Base-by-base conservation (phyloP, 2,888 invertebrate genomes). In the Acanthosepion pharaonis region DNA sequence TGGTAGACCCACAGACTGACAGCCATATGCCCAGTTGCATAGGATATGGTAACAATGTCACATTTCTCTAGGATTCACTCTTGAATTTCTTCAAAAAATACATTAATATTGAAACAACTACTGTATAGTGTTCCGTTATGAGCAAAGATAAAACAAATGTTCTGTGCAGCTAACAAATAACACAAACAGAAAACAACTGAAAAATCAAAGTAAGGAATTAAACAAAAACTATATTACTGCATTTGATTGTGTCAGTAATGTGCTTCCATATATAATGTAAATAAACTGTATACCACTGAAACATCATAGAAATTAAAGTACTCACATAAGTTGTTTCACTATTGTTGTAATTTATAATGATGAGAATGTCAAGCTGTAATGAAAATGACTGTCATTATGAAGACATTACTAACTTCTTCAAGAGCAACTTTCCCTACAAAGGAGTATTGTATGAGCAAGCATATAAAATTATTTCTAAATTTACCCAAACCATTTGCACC, bases 231-330 rank as follows among this genome's bases (percentile, higher is more conserved):
- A 59, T 59, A 5, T 59, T 59, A 20, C 23, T 59, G 23, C 4
- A 23, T 23, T 78, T 78, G 78, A 78, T 78, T 78, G 78, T n/a
- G 0, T 9, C 78, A 78, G 15, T 78, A 78, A n/a, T 33, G 78
- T 78, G 78, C 78, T 78, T 33, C n/a, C 78, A 78, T 78, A 78
- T 18, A 78, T 78, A 78, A 9, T 59, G 59, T 59, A 59, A 78
- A 28, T 28, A 78, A 78, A 78, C 78, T 15, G 33, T 78, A 28
- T 78, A n/a, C n/a, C n/a, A 78, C 11, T 78, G 78, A 78, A 78
- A 78, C n/a, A n/a, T 78, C 78, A 33, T n/a, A 78, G n/a, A 78
- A 78, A 78, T 78, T 78, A 78, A 78, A n/a, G 78, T 78, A 33
- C n/a, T 6, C 15, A 78, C 78, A 78, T 78, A 78, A 78, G n/a